phyloP scores from a whole-genome alignment of 2,888 invertebrate genomes.

The Psylliodes chrysocephalus region DNA sequence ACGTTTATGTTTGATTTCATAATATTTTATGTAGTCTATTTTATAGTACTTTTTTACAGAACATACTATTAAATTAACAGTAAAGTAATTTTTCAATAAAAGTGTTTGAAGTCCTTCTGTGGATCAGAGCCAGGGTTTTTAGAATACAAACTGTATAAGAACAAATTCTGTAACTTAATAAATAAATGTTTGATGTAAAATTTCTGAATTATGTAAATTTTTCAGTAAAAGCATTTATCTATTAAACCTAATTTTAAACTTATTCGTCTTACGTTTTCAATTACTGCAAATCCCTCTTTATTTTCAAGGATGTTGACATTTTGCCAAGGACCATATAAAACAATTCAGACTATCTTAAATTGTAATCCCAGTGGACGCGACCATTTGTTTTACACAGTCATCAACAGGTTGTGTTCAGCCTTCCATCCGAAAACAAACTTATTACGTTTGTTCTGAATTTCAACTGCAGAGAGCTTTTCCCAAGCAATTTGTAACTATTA shows the following conservation, averaged over 20 bases:
- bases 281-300: constrained; percentile 14
- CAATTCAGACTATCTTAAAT: constrained; percentile 37
- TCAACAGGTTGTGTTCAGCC: constrained; percentile 35
- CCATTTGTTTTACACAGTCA: constrained; percentile 35
- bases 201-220: too few relatives aligned
- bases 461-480: constrained; percentile 24
- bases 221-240: background rate
- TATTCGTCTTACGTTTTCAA: constrained; percentile 14
- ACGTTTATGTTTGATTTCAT: too few relatives aligned
- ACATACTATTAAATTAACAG: too few relatives aligned
- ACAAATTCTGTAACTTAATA: too few relatives aligned
- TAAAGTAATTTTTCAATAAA: too few relatives aligned
- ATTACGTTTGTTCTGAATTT: constrained; percentile 30
- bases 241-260: background rate
- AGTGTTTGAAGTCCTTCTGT: background rate
- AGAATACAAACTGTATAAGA: too few relatives aligned
- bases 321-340: constrained; percentile 35
- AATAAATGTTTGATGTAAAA: too few relatives aligned
- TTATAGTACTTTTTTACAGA: too few relatives aligned
- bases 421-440: constrained; percentile 32
- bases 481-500: constrained; percentile 33
- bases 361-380: constrained; percentile 34
- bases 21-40: too few relatives aligned
- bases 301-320: constrained; percentile 24
- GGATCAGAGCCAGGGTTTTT: too few relatives aligned